Percentiles rank a stretch among this genome's conserved stretches.
Evolutionary conservation across 2,113 vertebrate genomes (phyloP).

Genomic region (Camelus dromedarius): DNA sequence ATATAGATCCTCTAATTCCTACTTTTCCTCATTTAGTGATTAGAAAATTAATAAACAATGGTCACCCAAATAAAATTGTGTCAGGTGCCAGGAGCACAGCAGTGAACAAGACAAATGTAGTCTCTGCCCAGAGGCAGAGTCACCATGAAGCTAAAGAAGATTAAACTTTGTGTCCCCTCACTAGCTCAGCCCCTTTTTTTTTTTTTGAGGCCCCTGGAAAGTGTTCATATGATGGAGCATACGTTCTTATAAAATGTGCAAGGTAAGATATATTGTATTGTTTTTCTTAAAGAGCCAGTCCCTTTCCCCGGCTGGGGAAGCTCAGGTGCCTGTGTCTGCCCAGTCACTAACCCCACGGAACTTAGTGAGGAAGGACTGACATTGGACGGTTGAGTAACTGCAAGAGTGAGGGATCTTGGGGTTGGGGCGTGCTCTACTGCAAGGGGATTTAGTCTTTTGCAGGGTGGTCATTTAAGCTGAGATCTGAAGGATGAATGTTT

Average conservation of each 20-base stretch:
- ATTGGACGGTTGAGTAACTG: background rate
- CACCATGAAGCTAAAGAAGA: background rate
- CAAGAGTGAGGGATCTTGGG: background rate
- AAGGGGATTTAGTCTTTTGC: background rate
- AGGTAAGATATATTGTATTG: background rate
- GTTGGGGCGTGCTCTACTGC: fast-evolving
- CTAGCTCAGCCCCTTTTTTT: background rate
- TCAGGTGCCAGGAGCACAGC: background rate
- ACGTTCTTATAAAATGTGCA: background rate
- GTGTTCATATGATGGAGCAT: fast-evolving
- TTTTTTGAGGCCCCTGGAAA: background rate
- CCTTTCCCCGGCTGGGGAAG: background rate
- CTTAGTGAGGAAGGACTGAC: background rate
- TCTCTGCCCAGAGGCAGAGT: background rate
- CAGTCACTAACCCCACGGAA: background rate
- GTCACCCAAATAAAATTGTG: background rate
- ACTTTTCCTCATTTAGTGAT: background rate
- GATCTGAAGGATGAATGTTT: background rate
- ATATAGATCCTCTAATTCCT: background rate
- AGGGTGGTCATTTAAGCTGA: background rate
- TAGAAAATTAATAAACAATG: background rate
- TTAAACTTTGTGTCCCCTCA: background rate
- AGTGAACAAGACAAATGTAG: background rate
- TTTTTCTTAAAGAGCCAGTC: background rate
- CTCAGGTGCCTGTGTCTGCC: background rate